phyloP scores from a whole-genome alignment of 2,113 vertebrate species.

The Theristicus caerulescens region DNA sequence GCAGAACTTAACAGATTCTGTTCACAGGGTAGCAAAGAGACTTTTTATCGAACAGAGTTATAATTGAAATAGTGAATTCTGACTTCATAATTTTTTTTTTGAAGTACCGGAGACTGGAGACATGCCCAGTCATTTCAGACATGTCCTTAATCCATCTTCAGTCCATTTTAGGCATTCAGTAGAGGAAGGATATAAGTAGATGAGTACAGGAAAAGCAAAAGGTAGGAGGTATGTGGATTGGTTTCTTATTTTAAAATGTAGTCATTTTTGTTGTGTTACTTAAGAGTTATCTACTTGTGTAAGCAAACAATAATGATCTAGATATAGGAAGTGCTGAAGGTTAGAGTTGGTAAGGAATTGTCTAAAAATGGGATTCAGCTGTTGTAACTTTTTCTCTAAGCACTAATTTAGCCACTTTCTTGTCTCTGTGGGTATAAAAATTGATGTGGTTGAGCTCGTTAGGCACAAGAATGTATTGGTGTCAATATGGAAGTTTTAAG shows the following conservation, averaged over 20 bases:
- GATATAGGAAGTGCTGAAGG: background rate
- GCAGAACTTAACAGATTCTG: background rate
- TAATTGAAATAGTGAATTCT: background rate
- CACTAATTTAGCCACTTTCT: background rate
- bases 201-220: background rate
- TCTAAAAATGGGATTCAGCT: background rate
- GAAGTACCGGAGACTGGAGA: background rate
- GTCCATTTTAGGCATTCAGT: constrained; percentile 38
- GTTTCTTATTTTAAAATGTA: background rate
- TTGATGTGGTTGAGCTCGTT: background rate
- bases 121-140: constrained; percentile 29
- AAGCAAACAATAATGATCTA: background rate
- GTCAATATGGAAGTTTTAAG: background rate
- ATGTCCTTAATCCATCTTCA: background rate
- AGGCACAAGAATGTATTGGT: background rate
- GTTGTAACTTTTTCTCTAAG: background rate
- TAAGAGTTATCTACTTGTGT: background rate
- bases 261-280: background rate
- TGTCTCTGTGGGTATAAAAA: background rate
- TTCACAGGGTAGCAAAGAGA: background rate
- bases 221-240: background rate
- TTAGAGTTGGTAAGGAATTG: background rate
- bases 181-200: constrained; percentile 58
- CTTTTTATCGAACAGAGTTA: background rate
- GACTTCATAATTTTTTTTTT: background rate